A percentile compares a stretch with the other conserved stretches of the same genome.
These are phyloP conservation scores for Tamias sibiricus DNA, from an alignment of 2,113 vertebrate species.

Conservation along the genomic window DNA sequence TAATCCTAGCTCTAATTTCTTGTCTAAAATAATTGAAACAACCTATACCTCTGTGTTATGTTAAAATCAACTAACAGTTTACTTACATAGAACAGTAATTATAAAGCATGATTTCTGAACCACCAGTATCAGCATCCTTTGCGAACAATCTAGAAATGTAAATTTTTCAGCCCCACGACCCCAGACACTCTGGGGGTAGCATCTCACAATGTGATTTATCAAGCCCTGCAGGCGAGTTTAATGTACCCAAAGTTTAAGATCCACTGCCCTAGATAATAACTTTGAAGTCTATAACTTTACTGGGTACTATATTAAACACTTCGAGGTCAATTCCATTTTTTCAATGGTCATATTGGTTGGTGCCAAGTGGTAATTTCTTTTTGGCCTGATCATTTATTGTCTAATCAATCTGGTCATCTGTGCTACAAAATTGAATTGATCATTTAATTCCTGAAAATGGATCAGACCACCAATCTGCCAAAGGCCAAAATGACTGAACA, in stretches of 20 bases:
- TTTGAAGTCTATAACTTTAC: neutral
- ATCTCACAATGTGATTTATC: neutral
- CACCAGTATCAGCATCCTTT: neutral
- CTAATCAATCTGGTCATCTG: constrained; percentile 67
- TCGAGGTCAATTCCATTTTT: constrained; percentile 57
- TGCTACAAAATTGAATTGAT: constrained; percentile 57
- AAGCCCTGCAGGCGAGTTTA: neutral
- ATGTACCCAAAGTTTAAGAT: neutral
- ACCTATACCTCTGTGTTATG: neutral
- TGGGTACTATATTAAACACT: neutral
- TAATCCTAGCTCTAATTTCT: neutral
- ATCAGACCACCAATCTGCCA: constrained; percentile 21
- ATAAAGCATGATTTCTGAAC: neutral
- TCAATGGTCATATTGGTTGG: constrained; percentile 27
- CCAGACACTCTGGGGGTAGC: neutral
- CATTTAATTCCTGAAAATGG: constrained; percentile 55
- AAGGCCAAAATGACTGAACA: neutral
- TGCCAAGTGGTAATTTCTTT: constrained; percentile 59
- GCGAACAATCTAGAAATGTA: neutral
- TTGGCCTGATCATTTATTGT: constrained; percentile 54
- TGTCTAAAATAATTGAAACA: neutral
- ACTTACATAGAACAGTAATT: neutral
- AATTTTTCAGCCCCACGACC: neutral
- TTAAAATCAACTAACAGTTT: neutral
- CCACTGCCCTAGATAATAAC: neutral